Percentiles rank a stretch among this genome's conserved stretches.
These are phyloP conservation scores for Acyrthosiphon pisum DNA, from an alignment of 1,140 invertebrate species.

Conservation along the genomic window DNA sequence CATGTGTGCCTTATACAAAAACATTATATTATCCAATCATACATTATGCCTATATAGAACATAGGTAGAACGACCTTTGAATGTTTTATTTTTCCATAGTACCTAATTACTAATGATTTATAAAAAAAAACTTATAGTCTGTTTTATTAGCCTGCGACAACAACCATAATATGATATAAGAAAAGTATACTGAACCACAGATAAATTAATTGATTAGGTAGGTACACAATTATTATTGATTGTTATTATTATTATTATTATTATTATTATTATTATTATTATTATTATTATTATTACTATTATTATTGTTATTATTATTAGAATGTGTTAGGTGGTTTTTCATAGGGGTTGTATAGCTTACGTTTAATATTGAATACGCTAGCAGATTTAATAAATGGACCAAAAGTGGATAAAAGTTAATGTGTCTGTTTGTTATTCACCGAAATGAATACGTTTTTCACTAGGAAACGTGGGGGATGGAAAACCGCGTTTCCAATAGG, in stretches of 20 bases:
- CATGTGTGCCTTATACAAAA: constrained; percentile 19
- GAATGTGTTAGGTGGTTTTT: neutral
- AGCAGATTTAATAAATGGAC: neutral
- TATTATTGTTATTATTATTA: neutral
- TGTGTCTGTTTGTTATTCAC: neutral
- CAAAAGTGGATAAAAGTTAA: neutral
- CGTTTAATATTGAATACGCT: neutral
- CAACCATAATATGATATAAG: neutral
- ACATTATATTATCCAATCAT: neutral
- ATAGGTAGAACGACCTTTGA: neutral
- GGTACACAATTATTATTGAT: constrained; percentile 7
- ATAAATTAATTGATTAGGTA: neutral
- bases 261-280: neutral
- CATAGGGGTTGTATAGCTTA: neutral
- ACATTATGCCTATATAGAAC: neutral
- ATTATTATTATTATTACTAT: neutral
- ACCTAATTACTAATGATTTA: neutral
- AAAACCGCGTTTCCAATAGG: neutral
- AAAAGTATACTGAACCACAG: neutral
- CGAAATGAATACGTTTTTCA: neutral
- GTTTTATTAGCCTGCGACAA: neutral
- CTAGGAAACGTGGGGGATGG: neutral
- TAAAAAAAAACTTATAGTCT: neutral
- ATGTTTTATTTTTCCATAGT: neutral
- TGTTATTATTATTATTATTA: neutral